phyloP scores from a whole-genome alignment of 2,797 vertebrate genomes.

The Enteromius radiatus region DNA sequence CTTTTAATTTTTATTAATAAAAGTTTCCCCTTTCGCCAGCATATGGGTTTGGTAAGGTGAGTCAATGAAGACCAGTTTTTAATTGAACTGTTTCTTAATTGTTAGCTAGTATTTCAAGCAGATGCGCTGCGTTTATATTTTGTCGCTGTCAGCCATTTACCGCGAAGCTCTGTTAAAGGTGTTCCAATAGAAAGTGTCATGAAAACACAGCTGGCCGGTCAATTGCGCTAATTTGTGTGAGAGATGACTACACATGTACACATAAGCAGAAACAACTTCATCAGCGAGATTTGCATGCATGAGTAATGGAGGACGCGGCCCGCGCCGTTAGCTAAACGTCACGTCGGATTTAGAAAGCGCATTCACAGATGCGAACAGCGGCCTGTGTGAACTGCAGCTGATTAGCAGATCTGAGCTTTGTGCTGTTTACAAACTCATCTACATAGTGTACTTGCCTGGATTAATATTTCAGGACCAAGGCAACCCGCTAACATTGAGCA shows the following conservation, averaged over 20 bases:
- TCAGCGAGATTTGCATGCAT: slow-evolving; percentile 25
- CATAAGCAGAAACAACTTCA: slow-evolving; percentile 30
- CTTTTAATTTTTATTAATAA: background rate
- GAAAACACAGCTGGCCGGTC: slow-evolving; percentile 33
- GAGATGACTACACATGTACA: slow-evolving; percentile 27
- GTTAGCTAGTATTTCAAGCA: background rate
- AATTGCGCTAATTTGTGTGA: slow-evolving; percentile 27
- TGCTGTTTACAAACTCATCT: background rate
- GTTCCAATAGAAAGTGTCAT: slow-evolving; percentile 6
- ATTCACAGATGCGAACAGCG: background rate
- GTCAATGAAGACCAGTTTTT: background rate
- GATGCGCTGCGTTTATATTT: background rate
- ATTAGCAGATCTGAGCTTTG: slow-evolving; percentile 5
- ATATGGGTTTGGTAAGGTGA: background rate
- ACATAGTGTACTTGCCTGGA: background rate
- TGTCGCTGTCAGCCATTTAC: background rate
- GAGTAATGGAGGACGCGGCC: slow-evolving; percentile 8
- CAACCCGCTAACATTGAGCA: background rate
- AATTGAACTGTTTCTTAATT: background rate
- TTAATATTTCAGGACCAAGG: background rate
- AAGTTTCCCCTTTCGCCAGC: background rate
- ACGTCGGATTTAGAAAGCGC: background rate
- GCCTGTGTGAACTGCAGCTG: slow-evolving; percentile 23
- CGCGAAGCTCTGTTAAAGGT: background rate
- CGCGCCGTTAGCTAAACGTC: background rate